Evolutionary conservation across 2,888 invertebrate genomes (phyloP).

Genomic region (Linnaemya vulpina): DNA sequence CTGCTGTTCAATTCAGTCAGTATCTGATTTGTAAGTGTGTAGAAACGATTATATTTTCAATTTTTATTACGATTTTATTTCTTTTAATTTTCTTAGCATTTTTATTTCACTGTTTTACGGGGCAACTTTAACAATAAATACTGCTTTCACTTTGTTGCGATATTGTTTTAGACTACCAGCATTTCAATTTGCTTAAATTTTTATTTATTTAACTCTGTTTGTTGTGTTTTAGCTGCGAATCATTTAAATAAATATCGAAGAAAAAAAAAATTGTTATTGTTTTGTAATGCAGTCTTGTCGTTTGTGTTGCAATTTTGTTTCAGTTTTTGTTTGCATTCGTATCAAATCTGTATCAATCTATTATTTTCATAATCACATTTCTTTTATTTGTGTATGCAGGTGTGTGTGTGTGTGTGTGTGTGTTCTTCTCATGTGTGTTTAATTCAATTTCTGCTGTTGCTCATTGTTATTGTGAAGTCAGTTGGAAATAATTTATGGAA

Average conservation of each 20-base stretch:
- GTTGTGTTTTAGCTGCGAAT: background rate
- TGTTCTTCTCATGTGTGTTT: constrained; percentile 19
- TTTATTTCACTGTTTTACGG: constrained; percentile 9
- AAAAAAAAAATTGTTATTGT: constrained; percentile 50
- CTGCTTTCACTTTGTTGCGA: constrained; percentile 68
- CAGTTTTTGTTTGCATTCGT: constrained; percentile 26
- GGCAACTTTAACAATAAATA: constrained; percentile 36
- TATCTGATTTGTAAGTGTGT: constrained; percentile 3
- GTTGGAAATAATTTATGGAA: constrained; percentile 70
- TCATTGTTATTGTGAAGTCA: constrained; percentile 67
- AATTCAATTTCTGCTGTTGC: constrained; percentile 48
- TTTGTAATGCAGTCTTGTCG: constrained; percentile 47
- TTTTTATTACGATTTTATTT: constrained; percentile 46
- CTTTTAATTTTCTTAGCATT: constrained; percentile 33
- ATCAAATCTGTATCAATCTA: constrained; percentile 54
- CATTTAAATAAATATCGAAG: constrained; percentile 16
- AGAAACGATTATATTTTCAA: background rate
- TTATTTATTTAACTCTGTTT: background rate
- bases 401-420: constrained; percentile 9
- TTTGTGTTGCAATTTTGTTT: constrained; percentile 19
- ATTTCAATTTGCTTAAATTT: constrained; percentile 36
- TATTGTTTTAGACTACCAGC: constrained; percentile 53
- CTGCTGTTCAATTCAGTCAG: background rate
- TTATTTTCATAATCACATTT: constrained; percentile 58
- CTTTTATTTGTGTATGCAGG: constrained; percentile 12